Percentiles rank a stretch among this genome's conserved stretches.
phyloP scores from a whole-genome alignment of 2,113 vertebrate species.

The Urocolius indicus region DNA sequence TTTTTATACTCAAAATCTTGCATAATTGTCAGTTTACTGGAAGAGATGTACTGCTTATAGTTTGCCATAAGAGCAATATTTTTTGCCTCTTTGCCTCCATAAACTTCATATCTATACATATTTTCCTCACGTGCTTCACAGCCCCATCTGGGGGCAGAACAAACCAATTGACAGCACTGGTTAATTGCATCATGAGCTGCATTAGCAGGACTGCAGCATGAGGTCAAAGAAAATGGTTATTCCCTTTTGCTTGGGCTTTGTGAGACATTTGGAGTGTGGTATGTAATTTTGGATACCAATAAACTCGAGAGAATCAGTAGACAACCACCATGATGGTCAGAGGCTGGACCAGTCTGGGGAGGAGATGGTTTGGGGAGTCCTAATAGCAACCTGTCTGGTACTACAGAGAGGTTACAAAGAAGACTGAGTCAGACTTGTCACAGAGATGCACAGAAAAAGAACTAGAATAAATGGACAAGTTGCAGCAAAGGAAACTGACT shows the following conservation, averaged over 20 bases:
- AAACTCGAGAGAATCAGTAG: neutral
- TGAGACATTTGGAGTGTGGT: neutral
- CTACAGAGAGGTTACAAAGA: neutral
- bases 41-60: neutral
- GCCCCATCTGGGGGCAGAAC: neutral
- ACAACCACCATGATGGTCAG: neutral
- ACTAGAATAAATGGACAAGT: neutral
- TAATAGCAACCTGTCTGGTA: neutral
- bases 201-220: neutral
- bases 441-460: neutral
- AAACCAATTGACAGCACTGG: neutral
- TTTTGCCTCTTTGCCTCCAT: neutral
- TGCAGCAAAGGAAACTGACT: neutral
- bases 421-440: too few relatives aligned
- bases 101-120: neutral
- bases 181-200: neutral
- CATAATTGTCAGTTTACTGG: neutral
- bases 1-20: neutral
- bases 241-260: neutral
- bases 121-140: neutral
- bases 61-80: neutral
- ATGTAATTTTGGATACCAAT: neutral
- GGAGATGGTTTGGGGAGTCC: neutral
- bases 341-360: neutral
- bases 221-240: neutral